Conservation (phyloP, 2,113 vertebrate species). For the Thalassoma bifasciatum region DNA sequence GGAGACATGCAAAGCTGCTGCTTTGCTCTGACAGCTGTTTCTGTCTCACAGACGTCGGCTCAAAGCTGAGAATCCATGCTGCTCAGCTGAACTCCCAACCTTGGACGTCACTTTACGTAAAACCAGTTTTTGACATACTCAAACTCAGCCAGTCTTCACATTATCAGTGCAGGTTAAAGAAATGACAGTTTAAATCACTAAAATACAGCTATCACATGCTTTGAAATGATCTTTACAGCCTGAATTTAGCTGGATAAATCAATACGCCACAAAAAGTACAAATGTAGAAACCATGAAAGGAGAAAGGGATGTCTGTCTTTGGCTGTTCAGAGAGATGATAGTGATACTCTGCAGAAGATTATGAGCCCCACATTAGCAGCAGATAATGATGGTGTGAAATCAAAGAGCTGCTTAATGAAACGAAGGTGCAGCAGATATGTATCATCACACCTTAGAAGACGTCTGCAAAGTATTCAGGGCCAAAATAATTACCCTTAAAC, state of each 20-base stretch:
- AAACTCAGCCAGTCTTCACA: constrained; percentile 23
- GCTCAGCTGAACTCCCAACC: neutral
- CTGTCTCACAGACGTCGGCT: constrained; percentile 30
- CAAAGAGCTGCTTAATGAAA: constrained; percentile 60
- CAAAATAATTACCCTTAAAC: constrained; percentile 76
- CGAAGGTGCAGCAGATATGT: constrained; percentile 66
- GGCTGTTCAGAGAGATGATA: constrained; percentile 10
- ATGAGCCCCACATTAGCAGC: constrained; percentile 22
- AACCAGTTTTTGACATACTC: neutral
- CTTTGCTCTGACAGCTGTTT: constrained; percentile 11
- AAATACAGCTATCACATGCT: neutral
- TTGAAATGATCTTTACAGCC: neutral
- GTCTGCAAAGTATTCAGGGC: constrained; percentile 59
- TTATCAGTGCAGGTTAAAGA: constrained; percentile 29
- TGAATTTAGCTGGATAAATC: neutral
- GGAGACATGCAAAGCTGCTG: neutral
- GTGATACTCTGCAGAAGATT: constrained; percentile 1
- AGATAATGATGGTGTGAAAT: constrained; percentile 41
- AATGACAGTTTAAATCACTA: neutral
- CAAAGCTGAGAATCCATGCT: neutral
- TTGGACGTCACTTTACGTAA: neutral
- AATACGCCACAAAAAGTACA: neutral
- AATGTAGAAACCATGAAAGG: neutral
- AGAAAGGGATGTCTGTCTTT: neutral
- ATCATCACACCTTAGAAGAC: constrained; percentile 51